These are phyloP conservation scores for Parasteatoda lunata DNA, from an alignment of 2,888 invertebrate species.

Conservation along the genomic window DNA sequence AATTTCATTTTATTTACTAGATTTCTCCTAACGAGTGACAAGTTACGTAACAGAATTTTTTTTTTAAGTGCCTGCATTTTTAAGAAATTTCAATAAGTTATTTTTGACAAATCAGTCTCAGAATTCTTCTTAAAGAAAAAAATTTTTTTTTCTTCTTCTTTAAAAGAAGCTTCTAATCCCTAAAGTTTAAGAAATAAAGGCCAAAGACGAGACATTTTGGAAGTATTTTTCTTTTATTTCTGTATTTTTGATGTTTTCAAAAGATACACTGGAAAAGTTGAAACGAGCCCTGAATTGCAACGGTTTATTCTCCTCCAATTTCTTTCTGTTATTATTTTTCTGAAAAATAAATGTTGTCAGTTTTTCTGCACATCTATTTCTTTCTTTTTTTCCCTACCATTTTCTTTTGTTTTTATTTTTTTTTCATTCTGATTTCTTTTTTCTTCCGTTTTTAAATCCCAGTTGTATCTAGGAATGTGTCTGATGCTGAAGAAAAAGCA, in stretches of 20 bases:
- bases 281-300: neutral
- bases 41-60: neutral
- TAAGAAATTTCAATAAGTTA: constrained; percentile 26
- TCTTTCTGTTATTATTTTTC: constrained; percentile 39
- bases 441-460: constrained; percentile 4
- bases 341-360: constrained; percentile 51
- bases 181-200: constrained; percentile 16
- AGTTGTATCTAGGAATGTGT: constrained; percentile 28
- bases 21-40: neutral
- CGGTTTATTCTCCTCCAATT: constrained; percentile 40
- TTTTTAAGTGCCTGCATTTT: neutral
- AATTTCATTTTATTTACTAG: neutral
- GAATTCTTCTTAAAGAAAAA: constrained; percentile 7
- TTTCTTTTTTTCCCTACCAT: neutral
- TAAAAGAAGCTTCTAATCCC: constrained; percentile 26
- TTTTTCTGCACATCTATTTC: constrained; percentile 50
- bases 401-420: constrained; percentile 6
- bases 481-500: neutral
- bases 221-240: constrained; percentile 1
- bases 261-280: constrained; percentile 16
- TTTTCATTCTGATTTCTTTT: constrained; percentile 6
- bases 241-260: constrained; percentile 7
- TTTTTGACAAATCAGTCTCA: constrained; percentile 32
- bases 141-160: constrained; percentile 6
- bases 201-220: constrained; percentile 13